These are phyloP conservation scores for Papilio gigon DNA, from an alignment of 2,888 invertebrate genomes.

Conservation along the genomic window DNA sequence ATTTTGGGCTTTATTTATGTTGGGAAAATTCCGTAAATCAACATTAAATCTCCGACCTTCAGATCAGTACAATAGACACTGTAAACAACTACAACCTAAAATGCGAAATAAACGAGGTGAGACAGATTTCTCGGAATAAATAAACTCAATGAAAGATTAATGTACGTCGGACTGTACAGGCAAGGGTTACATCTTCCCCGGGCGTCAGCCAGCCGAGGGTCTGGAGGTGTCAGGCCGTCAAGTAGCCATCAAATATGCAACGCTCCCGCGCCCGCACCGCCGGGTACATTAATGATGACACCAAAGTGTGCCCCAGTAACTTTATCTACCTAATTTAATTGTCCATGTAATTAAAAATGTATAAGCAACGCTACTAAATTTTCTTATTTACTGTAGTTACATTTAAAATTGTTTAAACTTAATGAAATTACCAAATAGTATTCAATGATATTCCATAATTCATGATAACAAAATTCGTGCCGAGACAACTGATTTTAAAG, in stretches of 20 bases:
- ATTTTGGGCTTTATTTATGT: no score
- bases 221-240: constrained; percentile 51
- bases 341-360: constrained; percentile 1
- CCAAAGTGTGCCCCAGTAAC: constrained; percentile 25
- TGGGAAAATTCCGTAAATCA: no score
- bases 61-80: neutral
- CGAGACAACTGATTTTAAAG: neutral
- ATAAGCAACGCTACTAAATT: neutral
- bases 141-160: constrained; percentile 56
- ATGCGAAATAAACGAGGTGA: constrained; percentile 1
- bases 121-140: constrained; percentile 45
- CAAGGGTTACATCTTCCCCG: constrained; percentile 61
- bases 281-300: constrained; percentile 46
- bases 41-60: neutral
- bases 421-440: neutral
- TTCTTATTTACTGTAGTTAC: neutral
- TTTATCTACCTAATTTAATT: constrained; percentile 2
- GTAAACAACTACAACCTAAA: neutral
- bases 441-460: neutral
- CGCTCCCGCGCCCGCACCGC: constrained; percentile 46
- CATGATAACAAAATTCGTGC: neutral
- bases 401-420: no score
- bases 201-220: constrained; percentile 47
- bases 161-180: constrained; percentile 50
- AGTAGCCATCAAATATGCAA: constrained; percentile 66